These are phyloP conservation scores for Therioaphis trifolii DNA, from an alignment of 2,888 invertebrate genomes.

Conservation along the genomic window DNA sequence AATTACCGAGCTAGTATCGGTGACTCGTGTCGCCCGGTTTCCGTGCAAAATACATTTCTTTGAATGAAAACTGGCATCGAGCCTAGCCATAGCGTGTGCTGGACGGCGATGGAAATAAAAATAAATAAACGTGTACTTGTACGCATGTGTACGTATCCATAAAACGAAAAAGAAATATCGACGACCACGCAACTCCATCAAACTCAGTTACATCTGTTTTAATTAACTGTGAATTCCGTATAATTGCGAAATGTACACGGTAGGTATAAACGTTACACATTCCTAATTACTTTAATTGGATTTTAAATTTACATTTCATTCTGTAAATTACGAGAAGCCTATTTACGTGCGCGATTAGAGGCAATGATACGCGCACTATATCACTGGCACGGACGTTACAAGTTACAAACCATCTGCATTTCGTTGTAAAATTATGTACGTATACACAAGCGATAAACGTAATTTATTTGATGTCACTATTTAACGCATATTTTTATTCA, in stretches of 20 bases:
- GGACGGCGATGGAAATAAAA: background rate
- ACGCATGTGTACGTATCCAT: background rate
- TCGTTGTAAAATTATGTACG: constrained; percentile 9
- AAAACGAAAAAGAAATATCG: constrained; percentile 22
- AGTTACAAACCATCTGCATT: background rate
- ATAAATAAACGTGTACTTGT: background rate
- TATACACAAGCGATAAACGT: background rate
- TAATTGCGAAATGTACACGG: background rate
- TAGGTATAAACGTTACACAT: constrained; percentile 33
- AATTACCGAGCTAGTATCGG: constrained; percentile 47
- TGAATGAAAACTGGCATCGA: constrained; percentile 51
- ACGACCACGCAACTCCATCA: constrained; percentile 53
- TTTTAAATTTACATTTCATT: constrained; percentile 52
- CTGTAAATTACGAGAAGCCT: constrained; percentile 17
- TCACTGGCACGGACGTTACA: background rate
- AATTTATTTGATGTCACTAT: constrained; percentile 31
- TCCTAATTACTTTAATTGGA: constrained; percentile 61
- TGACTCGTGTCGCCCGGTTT: constrained; percentile 38
- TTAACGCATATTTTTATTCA: background rate
- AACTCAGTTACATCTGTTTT: constrained; percentile 57
- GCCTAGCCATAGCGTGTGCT: constrained; percentile 10
- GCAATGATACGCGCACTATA: constrained; percentile 15
- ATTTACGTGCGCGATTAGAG: constrained; percentile 32
- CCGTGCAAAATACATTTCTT: constrained; percentile 32
- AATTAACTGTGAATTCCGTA: constrained; percentile 54